phyloP scores from a whole-genome alignment of 1,140 invertebrate genomes.

The Scaptomyza graminum region DNA sequence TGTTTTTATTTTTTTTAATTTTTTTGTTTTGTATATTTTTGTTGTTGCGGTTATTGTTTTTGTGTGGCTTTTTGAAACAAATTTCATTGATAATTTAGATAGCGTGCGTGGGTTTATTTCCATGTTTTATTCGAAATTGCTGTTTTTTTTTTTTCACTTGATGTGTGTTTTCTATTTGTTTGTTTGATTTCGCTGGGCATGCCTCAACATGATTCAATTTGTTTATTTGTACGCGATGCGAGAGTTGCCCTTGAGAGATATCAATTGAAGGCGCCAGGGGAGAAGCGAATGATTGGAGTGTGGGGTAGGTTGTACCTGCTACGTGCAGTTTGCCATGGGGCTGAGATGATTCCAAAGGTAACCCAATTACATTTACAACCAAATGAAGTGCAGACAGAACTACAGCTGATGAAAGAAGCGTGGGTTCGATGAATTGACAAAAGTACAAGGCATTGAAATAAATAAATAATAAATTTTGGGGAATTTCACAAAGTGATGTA shows the following conservation, averaged over 20 bases:
- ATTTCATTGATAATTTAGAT: slow-evolving; percentile 78
- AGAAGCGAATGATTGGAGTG: no score
- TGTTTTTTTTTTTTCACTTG: slow-evolving; percentile 7
- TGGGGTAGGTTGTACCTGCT: slow-evolving; percentile 4
- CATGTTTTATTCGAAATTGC: slow-evolving; percentile 44
- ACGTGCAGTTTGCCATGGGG: neutral
- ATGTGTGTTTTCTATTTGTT: slow-evolving; percentile 14
- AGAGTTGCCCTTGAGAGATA: slow-evolving; percentile 41
- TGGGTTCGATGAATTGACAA: slow-evolving; percentile 6
- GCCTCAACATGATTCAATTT: slow-evolving; percentile 54
- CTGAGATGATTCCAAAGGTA: neutral
- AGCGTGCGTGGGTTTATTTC: slow-evolving; percentile 38
- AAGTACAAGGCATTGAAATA: neutral
- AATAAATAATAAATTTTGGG: no score
- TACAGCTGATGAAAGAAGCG: slow-evolving; percentile 6
- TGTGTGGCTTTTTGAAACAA: slow-evolving; percentile 55
- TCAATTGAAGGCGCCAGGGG: neutral
- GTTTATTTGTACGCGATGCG: slow-evolving; percentile 58
- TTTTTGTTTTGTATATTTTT: slow-evolving; percentile 27
- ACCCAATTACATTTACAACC: neutral
- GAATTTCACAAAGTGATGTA: neutral
- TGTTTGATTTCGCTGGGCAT: slow-evolving; percentile 40
- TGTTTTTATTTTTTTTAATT: slow-evolving; percentile 15
- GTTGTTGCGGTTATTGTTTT: slow-evolving; percentile 56
- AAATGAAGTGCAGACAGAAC: neutral